These are phyloP conservation scores for Leptopilina myrica DNA, from an alignment of 2,888 invertebrate genomes.

Conservation along the genomic window DNA sequence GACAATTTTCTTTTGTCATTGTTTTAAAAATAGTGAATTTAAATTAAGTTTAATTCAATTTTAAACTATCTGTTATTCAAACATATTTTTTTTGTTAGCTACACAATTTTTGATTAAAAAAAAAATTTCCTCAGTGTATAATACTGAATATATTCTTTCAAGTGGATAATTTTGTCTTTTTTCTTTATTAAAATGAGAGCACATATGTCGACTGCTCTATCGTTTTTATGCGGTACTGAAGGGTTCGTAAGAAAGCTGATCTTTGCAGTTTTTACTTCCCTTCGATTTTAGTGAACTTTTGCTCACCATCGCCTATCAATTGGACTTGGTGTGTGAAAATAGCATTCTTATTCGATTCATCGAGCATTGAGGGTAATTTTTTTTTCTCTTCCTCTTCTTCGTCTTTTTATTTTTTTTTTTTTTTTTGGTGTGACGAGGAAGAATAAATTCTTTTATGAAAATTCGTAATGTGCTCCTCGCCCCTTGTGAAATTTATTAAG, in stretches of 20 bases:
- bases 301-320: slow-evolving; percentile 17
- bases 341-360: slow-evolving; percentile 34
- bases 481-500: slow-evolving; percentile 23
- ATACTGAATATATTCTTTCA: too few relatives aligned
- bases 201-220: slow-evolving; percentile 18
- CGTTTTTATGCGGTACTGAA: neutral
- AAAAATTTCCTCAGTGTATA: too few relatives aligned
- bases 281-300: neutral
- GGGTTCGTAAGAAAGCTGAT: neutral
- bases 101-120: too few relatives aligned
- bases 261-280: slow-evolving; percentile 7
- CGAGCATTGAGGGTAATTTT: neutral
- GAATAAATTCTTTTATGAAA: slow-evolving; percentile 35
- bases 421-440: neutral
- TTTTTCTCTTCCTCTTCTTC: too few relatives aligned
- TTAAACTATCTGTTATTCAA: too few relatives aligned
- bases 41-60: too few relatives aligned
- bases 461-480: slow-evolving; percentile 23
- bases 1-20: too few relatives aligned
- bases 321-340: slow-evolving; percentile 24
- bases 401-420: neutral
- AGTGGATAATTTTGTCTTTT: too few relatives aligned
- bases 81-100: too few relatives aligned
- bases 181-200: slow-evolving; percentile 28
- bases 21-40: too few relatives aligned